Conservation (phyloP, 2,888 invertebrate genomes). For the Formica aserva region DNA sequence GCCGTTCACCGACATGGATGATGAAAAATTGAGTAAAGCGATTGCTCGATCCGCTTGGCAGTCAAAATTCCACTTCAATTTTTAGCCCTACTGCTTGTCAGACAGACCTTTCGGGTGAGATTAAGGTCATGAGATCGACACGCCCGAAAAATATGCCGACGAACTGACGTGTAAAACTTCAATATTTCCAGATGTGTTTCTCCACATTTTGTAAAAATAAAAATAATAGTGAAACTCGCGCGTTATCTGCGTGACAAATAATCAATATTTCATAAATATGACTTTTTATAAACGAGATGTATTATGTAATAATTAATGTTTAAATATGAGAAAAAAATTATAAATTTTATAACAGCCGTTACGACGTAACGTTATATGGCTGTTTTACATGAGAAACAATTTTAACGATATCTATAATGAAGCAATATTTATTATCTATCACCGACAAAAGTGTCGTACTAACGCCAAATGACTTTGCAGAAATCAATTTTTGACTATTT, state of each 20-base stretch:
- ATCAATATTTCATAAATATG: not conserved
- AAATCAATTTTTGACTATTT: constrained; percentile 44
- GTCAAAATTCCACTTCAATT: constrained; percentile 54
- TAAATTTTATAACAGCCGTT: constrained; percentile 31
- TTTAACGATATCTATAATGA: constrained; percentile 41
- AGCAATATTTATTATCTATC: constrained; percentile 40
- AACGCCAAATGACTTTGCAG: constrained; percentile 34
- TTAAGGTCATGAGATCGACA: constrained; percentile 34
- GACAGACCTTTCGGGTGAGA: not conserved
- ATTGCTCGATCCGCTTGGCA: constrained; percentile 40
- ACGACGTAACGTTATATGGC: not conserved
- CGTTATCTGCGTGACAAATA: not conserved
- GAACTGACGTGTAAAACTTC: not conserved
- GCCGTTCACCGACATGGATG: constrained; percentile 53
- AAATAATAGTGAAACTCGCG: not conserved
- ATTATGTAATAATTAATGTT: not conserved
- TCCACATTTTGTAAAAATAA: not conserved
- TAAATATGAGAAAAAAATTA: constrained; percentile 18
- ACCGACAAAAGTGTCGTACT: constrained; percentile 2
- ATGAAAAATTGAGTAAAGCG: constrained; percentile 56
- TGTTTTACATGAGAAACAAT: constrained; percentile 22
- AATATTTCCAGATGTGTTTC: not conserved
- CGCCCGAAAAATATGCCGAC: not conserved
- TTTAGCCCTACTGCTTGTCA: constrained; percentile 39
- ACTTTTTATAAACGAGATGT: constrained; percentile 17